These are phyloP conservation scores for Eriosoma lanigerum DNA, from an alignment of 1,140 invertebrate species.

Conservation along the genomic window DNA sequence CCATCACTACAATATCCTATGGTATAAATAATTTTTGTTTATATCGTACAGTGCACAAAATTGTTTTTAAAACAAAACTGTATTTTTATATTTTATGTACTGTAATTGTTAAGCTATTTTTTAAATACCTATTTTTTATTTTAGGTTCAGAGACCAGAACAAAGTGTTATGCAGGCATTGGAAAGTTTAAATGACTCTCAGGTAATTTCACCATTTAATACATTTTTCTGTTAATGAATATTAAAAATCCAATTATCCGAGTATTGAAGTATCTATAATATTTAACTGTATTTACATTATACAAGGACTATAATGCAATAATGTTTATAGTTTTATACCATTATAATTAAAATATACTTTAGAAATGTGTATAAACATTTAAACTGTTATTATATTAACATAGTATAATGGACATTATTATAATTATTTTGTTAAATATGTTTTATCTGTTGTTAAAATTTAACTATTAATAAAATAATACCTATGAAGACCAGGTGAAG, in stretches of 20 bases:
- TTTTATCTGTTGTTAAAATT: too few relatives aligned
- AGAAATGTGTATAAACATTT: neutral
- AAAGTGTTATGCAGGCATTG: conserved; percentile 91
- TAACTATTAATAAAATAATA: too few relatives aligned
- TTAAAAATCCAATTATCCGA: too few relatives aligned
- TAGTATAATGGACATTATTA: too few relatives aligned
- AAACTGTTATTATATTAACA: too few relatives aligned
- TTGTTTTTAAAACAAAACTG: conserved; percentile 4
- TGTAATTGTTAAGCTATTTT: neutral
- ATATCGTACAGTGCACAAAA: neutral
- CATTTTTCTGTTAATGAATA: neutral
- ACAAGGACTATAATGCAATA: neutral
- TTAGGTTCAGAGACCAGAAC: conserved; percentile 87
- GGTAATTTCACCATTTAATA: conserved; percentile 57
- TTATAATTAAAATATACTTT: conserved; percentile 1
- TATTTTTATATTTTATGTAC: neutral
- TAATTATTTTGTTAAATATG: too few relatives aligned
- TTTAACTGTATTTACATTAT: neutral
- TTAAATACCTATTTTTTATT: conserved; percentile 59
- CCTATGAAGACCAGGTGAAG: too few relatives aligned
- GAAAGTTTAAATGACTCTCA: conserved; percentile 90
- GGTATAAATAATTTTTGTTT: too few relatives aligned
- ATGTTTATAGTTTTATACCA: neutral
- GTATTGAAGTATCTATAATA: too few relatives aligned
- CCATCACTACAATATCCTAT: neutral